Evolutionary conservation across 2,113 vertebrate genomes (phyloP), one percentile per base, ranked within the genome.

Genomic region (Hypomesus transpacificus): DNA sequence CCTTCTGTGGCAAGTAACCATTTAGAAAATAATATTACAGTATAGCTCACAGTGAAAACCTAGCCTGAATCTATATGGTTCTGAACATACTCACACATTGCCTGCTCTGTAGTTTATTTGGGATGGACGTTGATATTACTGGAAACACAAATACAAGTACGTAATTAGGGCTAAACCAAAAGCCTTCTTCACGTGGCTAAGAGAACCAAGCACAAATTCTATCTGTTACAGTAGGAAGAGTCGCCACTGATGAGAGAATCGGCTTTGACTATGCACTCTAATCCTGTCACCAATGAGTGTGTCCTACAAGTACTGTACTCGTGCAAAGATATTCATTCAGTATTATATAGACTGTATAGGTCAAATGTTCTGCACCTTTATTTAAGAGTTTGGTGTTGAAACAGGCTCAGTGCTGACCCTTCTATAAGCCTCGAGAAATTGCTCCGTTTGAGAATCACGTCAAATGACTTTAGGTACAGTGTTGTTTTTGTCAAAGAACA

Each of bases 241-340:
- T 16, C 4, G 24, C 59, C 14, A 34, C 21, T 61, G 59, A 61
- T 61, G 24, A 62, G 28, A 7, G 17, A 63, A 63, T 28, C 31
- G 24, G 28, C 24, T 63, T 26, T 63, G 28, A 63, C 26, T 63
- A 63, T 63, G 61, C 61, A 28, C 18, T n/a, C 61, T 18, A 34
- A n/a, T 28, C 61, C 61, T 16, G 22, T 24, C 22, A 17, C 59
- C 24, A 22, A 26, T 3, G 22, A 61, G 20, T 61, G 14, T 26
- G 13, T 46, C 39, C 39, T 46, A 46, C 59, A 26, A 16, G 14
- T 22, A 61, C 21, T 26, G 13, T 22, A 26, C 13, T 26, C 26
- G 21, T 16, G 17, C 13, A 26, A 61, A 16, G 22, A 61, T 26
- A 14, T n/a, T 61, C 26, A 14, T 61, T 26, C 59, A 11, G 39